phyloP scores from a whole-genome alignment of 2,113 vertebrate genomes.

The Dasyornis broadbenti region DNA sequence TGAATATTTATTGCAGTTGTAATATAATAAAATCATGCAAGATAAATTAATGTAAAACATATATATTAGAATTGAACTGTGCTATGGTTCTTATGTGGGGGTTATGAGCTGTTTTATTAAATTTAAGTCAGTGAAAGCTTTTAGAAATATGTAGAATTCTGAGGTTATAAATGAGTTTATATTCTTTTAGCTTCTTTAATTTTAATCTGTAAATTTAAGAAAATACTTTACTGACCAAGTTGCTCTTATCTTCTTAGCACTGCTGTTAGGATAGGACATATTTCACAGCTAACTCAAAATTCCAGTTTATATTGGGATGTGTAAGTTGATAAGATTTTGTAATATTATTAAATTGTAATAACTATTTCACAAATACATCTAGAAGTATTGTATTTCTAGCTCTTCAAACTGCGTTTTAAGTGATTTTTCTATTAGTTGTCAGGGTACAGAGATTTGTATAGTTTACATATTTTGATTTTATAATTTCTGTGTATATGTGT shows the following conservation, averaged over 20 bases:
- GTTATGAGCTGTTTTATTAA: not conserved
- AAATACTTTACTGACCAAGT: not conserved
- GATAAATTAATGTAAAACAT: not conserved
- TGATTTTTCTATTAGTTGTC: not conserved
- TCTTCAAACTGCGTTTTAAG: not conserved
- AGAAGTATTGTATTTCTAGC: not conserved
- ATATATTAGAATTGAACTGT: not conserved
- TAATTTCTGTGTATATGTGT: not conserved
- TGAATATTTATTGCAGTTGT: not conserved
- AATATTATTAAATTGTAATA: not conserved
- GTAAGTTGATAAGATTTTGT: not conserved
- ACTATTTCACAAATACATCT: not conserved
- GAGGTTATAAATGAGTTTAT: not conserved
- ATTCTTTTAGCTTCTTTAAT: not conserved
- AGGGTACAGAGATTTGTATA: not conserved
- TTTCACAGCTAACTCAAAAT: not conserved
- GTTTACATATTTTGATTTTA: not conserved
- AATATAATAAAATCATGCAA: not conserved
- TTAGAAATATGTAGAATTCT: not conserved
- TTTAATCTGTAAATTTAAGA: not conserved
- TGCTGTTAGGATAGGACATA: not conserved
- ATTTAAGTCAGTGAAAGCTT: not conserved
- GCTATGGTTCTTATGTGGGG: not conserved
- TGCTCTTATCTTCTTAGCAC: not conserved
- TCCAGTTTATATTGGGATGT: not conserved